Conservation (phyloP, 1,140 invertebrate genomes). For the Drosophila kikkawai region DNA sequence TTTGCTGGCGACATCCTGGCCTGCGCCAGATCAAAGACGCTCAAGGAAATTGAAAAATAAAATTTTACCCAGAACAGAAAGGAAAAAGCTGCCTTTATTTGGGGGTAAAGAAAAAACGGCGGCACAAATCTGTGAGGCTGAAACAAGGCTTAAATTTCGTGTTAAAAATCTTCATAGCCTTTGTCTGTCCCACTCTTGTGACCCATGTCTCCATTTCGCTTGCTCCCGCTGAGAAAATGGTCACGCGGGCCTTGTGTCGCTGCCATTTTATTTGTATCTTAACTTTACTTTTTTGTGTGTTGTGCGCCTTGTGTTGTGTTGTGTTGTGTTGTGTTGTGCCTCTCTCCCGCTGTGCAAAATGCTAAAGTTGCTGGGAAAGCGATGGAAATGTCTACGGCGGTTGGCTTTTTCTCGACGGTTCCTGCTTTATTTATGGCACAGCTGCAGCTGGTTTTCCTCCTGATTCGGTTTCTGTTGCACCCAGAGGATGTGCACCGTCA, state of each 20-base stretch:
- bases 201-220: constrained; percentile 4
- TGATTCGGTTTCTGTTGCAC: constrained; percentile 35
- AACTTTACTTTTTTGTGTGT: constrained; percentile 13
- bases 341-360: constrained; percentile 32
- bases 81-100: constrained; percentile 30
- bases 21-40: constrained; percentile 66
- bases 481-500: constrained; percentile 52
- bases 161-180: constrained; percentile 35
- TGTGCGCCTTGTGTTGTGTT: constrained; percentile 40
- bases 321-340: constrained; percentile 1
- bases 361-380: constrained; percentile 21
- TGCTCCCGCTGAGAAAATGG: constrained; percentile 36
- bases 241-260: constrained; percentile 52
- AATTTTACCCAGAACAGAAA: constrained; percentile 43
- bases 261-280: constrained; percentile 35
- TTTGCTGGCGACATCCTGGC: constrained; percentile 17
- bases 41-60: constrained; percentile 75
- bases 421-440: constrained; percentile 72
- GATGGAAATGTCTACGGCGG: constrained; percentile 42
- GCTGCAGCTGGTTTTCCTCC: constrained; percentile 42
- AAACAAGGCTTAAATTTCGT: constrained; percentile 43
- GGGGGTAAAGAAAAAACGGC: constrained; percentile 13
- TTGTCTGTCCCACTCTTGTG: neutral
- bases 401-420: constrained; percentile 27
- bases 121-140: constrained; percentile 31